phyloP scores from a whole-genome alignment of 2,797 vertebrate species.

The Cirrhinus mrigala region DNA sequence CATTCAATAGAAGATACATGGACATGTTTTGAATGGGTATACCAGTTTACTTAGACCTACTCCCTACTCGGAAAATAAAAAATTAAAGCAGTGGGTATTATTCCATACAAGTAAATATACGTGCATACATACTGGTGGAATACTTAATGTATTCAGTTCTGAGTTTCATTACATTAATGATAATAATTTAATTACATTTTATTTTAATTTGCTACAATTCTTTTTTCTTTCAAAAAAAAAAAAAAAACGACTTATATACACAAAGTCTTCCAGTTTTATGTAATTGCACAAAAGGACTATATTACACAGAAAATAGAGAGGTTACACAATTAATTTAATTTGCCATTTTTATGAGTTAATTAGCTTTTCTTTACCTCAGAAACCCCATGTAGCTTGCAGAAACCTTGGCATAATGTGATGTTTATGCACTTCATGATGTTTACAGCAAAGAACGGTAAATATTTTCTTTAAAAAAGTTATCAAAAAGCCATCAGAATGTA shows the following conservation, averaged over 20 bases:
- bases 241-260: background rate
- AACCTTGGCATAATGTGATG: background rate
- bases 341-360: background rate
- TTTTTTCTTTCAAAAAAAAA: too few relatives aligned
- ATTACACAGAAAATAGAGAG: background rate
- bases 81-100: too few relatives aligned
- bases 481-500: background rate
- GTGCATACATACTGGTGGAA: background rate
- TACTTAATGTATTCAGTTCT: background rate
- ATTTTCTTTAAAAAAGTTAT: background rate
- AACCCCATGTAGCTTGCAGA: background rate
- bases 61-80: background rate
- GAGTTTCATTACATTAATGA: background rate
- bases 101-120: background rate
- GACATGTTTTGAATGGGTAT: background rate
- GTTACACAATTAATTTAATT: background rate
- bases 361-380: background rate
- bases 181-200: background rate
- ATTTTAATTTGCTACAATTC: background rate
- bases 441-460: background rate
- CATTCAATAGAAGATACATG: constrained; percentile 1
- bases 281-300: background rate
- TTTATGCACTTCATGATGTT: background rate
- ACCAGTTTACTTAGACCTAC: background rate
- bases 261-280: background rate